Percentiles rank a stretch among this genome's conserved stretches.
phyloP scores from a whole-genome alignment of 1,140 invertebrate species.

The Lordiphosa mommai region DNA sequence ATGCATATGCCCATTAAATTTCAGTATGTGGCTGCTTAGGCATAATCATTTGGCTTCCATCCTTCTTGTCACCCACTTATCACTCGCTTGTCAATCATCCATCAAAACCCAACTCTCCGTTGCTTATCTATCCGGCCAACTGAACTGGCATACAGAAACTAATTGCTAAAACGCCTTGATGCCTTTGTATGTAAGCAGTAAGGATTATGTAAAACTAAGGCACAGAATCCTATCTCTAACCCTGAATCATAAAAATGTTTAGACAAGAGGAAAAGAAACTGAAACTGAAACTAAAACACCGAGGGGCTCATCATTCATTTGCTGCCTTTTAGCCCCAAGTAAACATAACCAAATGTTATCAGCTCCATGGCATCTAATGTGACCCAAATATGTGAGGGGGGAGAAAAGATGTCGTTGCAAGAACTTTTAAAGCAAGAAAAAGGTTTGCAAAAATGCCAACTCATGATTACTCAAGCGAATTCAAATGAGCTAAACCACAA shows the following conservation, averaged over 20 bases:
- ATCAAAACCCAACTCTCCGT: slow-evolving; percentile 40
- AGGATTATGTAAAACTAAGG: slow-evolving; percentile 61
- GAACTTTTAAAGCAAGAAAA: slow-evolving; percentile 29
- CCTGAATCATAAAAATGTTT: slow-evolving; percentile 75
- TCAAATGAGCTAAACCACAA: slow-evolving; percentile 2
- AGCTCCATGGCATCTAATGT: slow-evolving; percentile 53
- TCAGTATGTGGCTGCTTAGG: neutral
- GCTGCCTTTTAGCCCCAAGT: slow-evolving; percentile 25
- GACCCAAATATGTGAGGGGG: slow-evolving; percentile 53
- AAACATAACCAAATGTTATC: slow-evolving; percentile 67
- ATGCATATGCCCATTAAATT: slow-evolving; percentile 49
- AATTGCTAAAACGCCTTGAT: slow-evolving; percentile 61
- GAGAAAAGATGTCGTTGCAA: neutral
- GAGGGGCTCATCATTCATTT: slow-evolving; percentile 64
- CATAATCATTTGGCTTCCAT: slow-evolving; percentile 6
- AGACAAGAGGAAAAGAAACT: slow-evolving; percentile 29
- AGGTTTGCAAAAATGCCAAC: neutral
- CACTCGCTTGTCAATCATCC: slow-evolving; percentile 60
- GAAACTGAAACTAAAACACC: neutral
- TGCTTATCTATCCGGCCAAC: slow-evolving; percentile 58
- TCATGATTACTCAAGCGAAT: slow-evolving; percentile 2
- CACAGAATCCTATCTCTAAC: slow-evolving; percentile 61
- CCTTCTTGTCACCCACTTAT: slow-evolving; percentile 23
- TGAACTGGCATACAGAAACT: slow-evolving; percentile 50
- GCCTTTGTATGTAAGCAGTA: slow-evolving; percentile 47